Percentiles rank a stretch among this genome's conserved stretches.
Conservation (phyloP, 2,113 vertebrate species). For the Scophthalmus maximus region DNA sequence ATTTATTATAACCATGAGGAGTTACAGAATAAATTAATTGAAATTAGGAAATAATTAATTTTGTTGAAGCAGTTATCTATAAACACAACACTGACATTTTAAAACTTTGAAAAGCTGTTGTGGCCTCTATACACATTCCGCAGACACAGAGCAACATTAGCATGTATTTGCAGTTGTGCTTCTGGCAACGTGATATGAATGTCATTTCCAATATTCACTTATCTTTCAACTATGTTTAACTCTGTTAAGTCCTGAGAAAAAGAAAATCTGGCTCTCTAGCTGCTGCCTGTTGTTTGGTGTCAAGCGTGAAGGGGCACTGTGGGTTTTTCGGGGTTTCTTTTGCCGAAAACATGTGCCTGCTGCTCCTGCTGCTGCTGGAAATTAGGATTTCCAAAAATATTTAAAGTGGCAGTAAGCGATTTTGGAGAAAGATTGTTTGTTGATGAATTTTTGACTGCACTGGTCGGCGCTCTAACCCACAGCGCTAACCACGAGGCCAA, state of each 20-base stretch:
- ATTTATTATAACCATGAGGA: not conserved
- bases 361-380: not conserved
- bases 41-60: too few species aligned
- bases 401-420: too few species aligned
- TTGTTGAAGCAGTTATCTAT: too few species aligned
- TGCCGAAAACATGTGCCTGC: not conserved
- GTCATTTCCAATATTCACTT: not conserved
- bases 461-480: too few species aligned
- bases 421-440: too few species aligned
- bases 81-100: too few species aligned
- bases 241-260: not conserved
- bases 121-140: not conserved
- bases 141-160: not conserved
- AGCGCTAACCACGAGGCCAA: too few species aligned
- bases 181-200: not conserved
- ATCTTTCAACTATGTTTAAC: not conserved
- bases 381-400: slow-evolving; percentile 4
- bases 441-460: too few species aligned
- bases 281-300: not conserved
- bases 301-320: not conserved
- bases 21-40: too few species aligned
- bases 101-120: too few species aligned
- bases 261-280: not conserved
- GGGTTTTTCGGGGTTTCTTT: not conserved
- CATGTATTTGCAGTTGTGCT: not conserved